A percentile compares a stretch with the other conserved stretches of the same genome.
These are phyloP conservation scores for Andricus grossulariae DNA, from an alignment of 1,140 invertebrate genomes.

Conservation along the genomic window DNA sequence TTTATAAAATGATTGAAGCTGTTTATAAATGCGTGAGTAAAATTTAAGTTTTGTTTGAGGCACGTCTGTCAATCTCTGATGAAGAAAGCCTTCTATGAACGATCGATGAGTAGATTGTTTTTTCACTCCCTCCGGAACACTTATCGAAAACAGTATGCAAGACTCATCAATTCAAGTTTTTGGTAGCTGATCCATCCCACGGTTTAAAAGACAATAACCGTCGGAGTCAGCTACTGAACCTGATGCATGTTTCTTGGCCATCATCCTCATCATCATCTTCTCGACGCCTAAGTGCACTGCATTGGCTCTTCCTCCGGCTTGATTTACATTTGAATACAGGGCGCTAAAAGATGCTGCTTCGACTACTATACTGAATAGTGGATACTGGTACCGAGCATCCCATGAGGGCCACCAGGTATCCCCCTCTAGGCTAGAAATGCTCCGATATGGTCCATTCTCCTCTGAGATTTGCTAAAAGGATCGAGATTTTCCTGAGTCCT, in stretches of 20 bases:
- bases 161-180: not conserved
- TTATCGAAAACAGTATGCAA: not conserved
- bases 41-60: not conserved
- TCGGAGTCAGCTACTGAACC: not conserved
- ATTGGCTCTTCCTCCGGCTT: constrained; percentile 6
- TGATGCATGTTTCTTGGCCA: constrained; percentile 5
- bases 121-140: not conserved
- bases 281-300: constrained; percentile 19
- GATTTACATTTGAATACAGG: constrained; percentile 2
- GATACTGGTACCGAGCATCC: not conserved
- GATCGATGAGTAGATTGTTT: constrained; percentile 8
- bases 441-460: constrained; percentile 1
- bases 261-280: constrained; percentile 23
- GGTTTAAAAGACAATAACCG: not conserved
- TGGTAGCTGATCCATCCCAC: not conserved
- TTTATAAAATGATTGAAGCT: too few species aligned
- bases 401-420: not conserved
- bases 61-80: not conserved
- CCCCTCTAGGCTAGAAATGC: not conserved
- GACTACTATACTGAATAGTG: not conserved
- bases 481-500: not conserved
- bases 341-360: constrained; percentile 12
- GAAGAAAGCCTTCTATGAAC: not conserved
- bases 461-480: not conserved
- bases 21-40: too few species aligned